These are phyloP conservation scores for Ceratina australensis DNA, from an alignment of 1,140 invertebrate genomes.

Conservation along the genomic window DNA sequence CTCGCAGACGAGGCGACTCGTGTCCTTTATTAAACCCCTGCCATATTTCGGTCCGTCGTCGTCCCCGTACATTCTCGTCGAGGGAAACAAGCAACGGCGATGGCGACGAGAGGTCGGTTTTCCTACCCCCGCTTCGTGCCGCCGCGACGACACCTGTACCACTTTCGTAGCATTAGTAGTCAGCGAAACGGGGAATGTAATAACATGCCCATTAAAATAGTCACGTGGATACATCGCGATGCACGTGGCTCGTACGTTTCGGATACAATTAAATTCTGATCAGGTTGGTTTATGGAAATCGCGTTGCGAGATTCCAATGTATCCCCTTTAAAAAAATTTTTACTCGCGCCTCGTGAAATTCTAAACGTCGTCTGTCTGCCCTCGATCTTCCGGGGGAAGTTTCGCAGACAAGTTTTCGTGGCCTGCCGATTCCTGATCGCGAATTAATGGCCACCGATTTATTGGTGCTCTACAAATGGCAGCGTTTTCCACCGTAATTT, in stretches of 20 bases:
- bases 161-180: slow-evolving; percentile 19
- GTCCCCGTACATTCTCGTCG: slow-evolving; percentile 3
- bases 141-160: slow-evolving; percentile 23
- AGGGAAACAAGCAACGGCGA: background rate
- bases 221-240: background rate
- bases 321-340: slow-evolving; percentile 19
- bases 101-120: background rate
- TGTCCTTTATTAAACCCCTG: slow-evolving; percentile 42
- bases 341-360: background rate
- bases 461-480: background rate
- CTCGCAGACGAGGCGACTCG: background rate
- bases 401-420: background rate
- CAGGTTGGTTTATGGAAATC: background rate
- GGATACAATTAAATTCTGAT: background rate
- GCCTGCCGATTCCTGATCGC: background rate
- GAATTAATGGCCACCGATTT: slow-evolving; percentile 19
- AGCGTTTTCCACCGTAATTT: slow-evolving; percentile 1
- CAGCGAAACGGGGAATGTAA: slow-evolving; percentile 27
- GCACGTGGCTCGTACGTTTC: background rate
- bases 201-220: slow-evolving; percentile 19
- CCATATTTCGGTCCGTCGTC: slow-evolving; percentile 29
- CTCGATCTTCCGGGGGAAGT: background rate
- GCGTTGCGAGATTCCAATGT: background rate
- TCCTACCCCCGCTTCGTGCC: background rate
- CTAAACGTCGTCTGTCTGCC: slow-evolving; percentile 2